Evolutionary conservation across 2,888 invertebrate genomes (phyloP), one percentile per base, ranked within the genome.

Genomic region (Caenorhabditis sp.): DNA sequence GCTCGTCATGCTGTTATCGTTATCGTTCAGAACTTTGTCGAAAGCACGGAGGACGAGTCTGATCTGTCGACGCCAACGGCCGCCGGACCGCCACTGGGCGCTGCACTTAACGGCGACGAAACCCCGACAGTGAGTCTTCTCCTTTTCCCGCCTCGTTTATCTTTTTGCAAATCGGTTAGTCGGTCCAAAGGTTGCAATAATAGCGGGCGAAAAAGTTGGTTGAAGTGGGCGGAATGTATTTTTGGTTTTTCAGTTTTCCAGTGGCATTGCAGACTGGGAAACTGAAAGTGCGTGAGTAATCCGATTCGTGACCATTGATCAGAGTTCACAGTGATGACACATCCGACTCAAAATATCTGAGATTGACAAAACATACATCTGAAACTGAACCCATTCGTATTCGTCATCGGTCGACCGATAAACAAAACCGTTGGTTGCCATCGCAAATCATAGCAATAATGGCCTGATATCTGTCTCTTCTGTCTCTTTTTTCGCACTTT

Each of bases 41-140:
- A 75, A 48, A 62, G 61, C 43, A 56, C 66, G 15, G 75, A 75
- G 50, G 76, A 71, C 27, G 76, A 76, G 45, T 39, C 63, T 30
- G 76, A 76, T 55, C 59, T 71, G n/a, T 70, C 76, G 48, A 76
- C 76, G 62, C 76, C 76, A 24, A 76, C 76, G 0, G 70, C 68
- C 17, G 41, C 61, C 27, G 74, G 74, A 56, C 66, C 66, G 58
- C 74, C 74, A 17, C 39, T 74, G 17, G 74, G 66, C 32, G 41
- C 53, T 17, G 24, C 20, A n/a, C 17, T 32, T 13, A 58, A 73
- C 52, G 63, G 56, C 9, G 72, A 65, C 41, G 73, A 59, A 48
- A 73, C 73, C 27, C 65, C 70, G 30, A 71, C 70, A 9, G 70
- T 71, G 55, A 39, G 55, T 56, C n/a, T 56, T 17, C 39, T 15